Evolutionary conservation across 2,113 vertebrate genomes (phyloP).

Genomic region (Tetraodon nigroviridis): DNA sequence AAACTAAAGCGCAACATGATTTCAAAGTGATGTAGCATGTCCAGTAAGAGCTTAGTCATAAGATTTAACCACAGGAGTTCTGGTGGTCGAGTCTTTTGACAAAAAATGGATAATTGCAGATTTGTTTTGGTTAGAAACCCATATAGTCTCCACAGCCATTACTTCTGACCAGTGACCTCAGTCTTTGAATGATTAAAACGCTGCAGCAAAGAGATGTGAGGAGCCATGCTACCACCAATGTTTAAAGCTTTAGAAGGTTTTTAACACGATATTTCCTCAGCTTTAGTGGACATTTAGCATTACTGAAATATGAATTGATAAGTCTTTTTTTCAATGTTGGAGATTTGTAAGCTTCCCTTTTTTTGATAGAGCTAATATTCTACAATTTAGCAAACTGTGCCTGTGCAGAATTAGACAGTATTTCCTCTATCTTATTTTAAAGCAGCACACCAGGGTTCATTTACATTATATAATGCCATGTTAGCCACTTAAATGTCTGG

Average conservation of each 20-base stretch:
- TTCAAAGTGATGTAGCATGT: conserved; percentile 51
- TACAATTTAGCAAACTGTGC: too few species aligned
- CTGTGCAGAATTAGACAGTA: too few species aligned
- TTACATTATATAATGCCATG: too few species aligned
- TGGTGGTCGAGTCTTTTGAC: conserved; percentile 46
- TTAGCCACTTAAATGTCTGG: too few species aligned
- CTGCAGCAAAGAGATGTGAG: conserved; percentile 18
- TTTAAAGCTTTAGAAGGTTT: conserved; percentile 24
- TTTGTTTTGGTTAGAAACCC: conserved; percentile 58
- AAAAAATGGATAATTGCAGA: conserved; percentile 45
- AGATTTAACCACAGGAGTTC: conserved; percentile 58
- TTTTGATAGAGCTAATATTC: too few species aligned
- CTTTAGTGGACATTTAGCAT: background rate
- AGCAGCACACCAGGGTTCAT: too few species aligned
- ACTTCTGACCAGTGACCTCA: conserved; percentile 46
- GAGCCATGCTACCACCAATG: conserved; percentile 9
- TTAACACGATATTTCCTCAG: background rate
- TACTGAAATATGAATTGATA: too few species aligned
- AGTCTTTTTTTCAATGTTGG: too few species aligned
- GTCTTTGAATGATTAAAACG: conserved; percentile 44
- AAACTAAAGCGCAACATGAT: conserved; percentile 21
- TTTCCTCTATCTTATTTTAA: too few species aligned
- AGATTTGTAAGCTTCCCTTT: too few species aligned
- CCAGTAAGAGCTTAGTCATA: conserved; percentile 65
- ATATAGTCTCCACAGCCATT: conserved; percentile 42